phyloP scores from a whole-genome alignment of 2,888 invertebrate genomes.

The Conchocele bisecta region DNA sequence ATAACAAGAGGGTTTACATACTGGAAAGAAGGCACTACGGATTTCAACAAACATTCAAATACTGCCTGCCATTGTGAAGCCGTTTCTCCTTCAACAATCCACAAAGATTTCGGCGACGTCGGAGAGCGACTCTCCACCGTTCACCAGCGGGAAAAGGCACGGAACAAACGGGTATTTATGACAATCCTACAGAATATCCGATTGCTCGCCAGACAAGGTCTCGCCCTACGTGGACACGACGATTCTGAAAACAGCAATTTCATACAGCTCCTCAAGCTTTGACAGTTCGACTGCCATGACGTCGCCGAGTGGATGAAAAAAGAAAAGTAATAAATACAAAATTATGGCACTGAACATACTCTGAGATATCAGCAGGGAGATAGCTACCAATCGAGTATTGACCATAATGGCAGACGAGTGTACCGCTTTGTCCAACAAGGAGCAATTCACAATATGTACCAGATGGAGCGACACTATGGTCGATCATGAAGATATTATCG shows the following conservation, averaged over 20 bases:
- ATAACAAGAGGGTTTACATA: too few relatives aligned
- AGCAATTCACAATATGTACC: slow-evolving; percentile 58
- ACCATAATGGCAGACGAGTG: slow-evolving; percentile 60
- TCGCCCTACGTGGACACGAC: background rate
- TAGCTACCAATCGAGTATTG: slow-evolving; percentile 27
- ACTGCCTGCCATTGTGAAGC: background rate
- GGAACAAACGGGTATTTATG: background rate
- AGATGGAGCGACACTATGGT: slow-evolving; percentile 49
- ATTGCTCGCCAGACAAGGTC: background rate
- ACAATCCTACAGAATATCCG: background rate
- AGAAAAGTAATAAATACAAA: slow-evolving; percentile 53
- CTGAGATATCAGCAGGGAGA: slow-evolving; percentile 23
- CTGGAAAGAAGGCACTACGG: too few relatives aligned
- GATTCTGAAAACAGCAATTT: slow-evolving; percentile 33
- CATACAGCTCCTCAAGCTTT: slow-evolving; percentile 46
- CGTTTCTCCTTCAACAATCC: background rate
- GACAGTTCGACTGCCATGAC: slow-evolving; percentile 25
- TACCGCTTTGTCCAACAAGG: slow-evolving; percentile 54
- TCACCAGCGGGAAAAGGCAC: background rate
- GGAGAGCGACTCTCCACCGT: background rate
- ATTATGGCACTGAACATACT: slow-evolving; percentile 50
- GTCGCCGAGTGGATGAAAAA: slow-evolving; percentile 43
- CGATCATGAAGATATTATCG: slow-evolving; percentile 58
- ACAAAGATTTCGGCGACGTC: background rate
- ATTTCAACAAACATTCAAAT: background rate